Evolutionary conservation across 2,113 vertebrate genomes (phyloP).

Genomic region (Canis aureus): DNA sequence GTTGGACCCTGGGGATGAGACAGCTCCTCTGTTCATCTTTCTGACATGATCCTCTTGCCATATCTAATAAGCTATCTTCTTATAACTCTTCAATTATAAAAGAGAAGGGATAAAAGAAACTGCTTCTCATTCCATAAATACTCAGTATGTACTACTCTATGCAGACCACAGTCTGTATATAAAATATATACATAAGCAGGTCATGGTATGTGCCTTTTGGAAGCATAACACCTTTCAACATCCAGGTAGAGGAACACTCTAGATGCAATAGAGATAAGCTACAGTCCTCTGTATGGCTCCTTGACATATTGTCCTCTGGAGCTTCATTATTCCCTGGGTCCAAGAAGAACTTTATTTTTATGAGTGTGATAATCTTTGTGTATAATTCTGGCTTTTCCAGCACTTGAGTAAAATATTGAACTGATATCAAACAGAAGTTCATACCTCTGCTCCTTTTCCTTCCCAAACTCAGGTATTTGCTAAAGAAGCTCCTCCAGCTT

Average conservation of each 20-base stretch:
- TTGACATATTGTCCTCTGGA: not conserved
- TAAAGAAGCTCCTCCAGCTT: constrained; percentile 93
- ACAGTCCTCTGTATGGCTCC: not conserved
- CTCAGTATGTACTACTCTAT: not conserved
- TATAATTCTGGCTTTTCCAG: not conserved
- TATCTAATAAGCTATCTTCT: not conserved
- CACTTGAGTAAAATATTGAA: not conserved
- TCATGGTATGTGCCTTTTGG: not conserved
- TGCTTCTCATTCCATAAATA: not conserved
- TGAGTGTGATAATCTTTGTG: not conserved
- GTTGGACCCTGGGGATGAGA: not conserved
- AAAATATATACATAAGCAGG: not conserved
- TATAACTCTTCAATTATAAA: not conserved
- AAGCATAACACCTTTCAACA: not conserved
- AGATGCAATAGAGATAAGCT: not conserved
- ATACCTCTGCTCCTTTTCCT: constrained; percentile 9
- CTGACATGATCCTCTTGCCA: not conserved
- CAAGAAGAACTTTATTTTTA: constrained; percentile 9
- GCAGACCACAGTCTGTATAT: not conserved
- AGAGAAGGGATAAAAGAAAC: not conserved
- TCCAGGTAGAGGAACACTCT: not conserved
- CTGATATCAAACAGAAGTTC: not conserved
- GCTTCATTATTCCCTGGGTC: not conserved
- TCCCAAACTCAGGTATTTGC: constrained; percentile 88
- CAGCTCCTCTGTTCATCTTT: not conserved